Conservation (phyloP, 1,140 invertebrate genomes). For the Eurosta solidaginis region DNA sequence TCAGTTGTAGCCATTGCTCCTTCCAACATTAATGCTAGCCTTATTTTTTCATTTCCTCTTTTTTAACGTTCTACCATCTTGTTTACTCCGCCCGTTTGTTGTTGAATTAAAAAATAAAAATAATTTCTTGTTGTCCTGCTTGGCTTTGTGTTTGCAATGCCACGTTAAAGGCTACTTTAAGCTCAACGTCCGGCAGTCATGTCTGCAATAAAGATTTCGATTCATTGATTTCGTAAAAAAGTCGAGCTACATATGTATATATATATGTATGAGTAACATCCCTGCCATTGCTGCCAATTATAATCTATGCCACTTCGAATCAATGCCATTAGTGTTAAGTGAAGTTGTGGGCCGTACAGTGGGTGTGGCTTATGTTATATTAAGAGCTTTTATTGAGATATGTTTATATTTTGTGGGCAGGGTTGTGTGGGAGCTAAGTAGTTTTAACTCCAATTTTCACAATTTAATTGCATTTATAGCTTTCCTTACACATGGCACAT, state of each 20-base stretch:
- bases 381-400: background rate
- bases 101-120: conserved; percentile 27
- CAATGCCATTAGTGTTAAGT: background rate
- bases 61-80: background rate
- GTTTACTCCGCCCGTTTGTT: background rate
- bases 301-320: background rate
- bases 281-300: background rate
- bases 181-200: background rate
- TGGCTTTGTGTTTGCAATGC: background rate
- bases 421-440: background rate
- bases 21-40: background rate
- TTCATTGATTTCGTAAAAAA: background rate
- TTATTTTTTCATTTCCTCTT: background rate
- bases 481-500: too few relatives aligned
- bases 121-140: background rate
- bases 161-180: background rate
- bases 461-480: background rate
- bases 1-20: too few relatives aligned
- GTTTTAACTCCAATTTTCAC: background rate
- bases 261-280: background rate
- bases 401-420: too few relatives aligned
- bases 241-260: background rate
- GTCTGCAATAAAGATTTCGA: background rate
- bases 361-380: background rate
- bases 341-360: background rate